A percentile compares a stretch with the other conserved stretches of the same genome.
phyloP scores from a whole-genome alignment of 2,113 vertebrate genomes.

The Catharus bicknelli region DNA sequence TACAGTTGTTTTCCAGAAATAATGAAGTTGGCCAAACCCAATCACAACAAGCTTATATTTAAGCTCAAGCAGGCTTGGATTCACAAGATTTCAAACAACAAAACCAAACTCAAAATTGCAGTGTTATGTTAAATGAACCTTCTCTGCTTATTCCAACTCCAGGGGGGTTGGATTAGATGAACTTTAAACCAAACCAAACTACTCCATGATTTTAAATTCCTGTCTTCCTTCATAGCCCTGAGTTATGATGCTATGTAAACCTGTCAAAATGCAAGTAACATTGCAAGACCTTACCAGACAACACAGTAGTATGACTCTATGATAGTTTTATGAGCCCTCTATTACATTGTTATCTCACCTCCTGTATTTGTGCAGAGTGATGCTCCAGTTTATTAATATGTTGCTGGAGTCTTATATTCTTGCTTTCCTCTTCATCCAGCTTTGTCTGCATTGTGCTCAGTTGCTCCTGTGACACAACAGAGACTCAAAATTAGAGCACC shows the following conservation, averaged over 20 bases:
- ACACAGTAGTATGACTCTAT: neutral
- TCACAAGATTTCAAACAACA: neutral
- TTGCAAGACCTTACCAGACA: neutral
- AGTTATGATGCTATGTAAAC: neutral
- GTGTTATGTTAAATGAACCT: neutral
- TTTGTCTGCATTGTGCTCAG: conserved; percentile 79
- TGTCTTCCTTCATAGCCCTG: neutral
- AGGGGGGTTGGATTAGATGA: neutral
- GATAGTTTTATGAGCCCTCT: neutral
- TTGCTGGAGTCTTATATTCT: conserved; percentile 86
- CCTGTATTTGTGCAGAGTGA: conserved; percentile 78
- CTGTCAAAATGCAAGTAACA: neutral
- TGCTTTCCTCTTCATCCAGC: conserved; percentile 86
- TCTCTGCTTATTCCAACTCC: neutral
- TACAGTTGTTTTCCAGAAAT: neutral
- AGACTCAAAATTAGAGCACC: conserved; percentile 8
- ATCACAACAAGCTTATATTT: neutral
- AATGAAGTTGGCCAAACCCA: neutral
- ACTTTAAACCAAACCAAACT: neutral
- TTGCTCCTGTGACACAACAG: conserved; percentile 80
- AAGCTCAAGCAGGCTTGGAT: neutral
- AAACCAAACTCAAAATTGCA: neutral
- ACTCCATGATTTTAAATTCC: neutral
- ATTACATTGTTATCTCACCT: conserved; percentile 63
- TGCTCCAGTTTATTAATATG: conserved; percentile 87